Conservation (phyloP, 2,797 vertebrate genomes). For the Parambassis ranga region DNA sequence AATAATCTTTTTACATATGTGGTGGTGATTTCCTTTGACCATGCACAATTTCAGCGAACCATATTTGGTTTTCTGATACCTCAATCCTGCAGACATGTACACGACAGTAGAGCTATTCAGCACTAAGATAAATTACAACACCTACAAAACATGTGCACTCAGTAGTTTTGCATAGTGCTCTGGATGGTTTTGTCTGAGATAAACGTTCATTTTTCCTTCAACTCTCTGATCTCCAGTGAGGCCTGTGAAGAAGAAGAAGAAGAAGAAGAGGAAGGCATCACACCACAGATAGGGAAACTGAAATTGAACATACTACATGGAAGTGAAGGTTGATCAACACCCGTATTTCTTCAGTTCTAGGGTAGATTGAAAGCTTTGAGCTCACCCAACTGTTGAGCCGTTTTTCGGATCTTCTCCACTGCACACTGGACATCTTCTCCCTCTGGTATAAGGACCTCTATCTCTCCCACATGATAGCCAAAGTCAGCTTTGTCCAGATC, state of each 20-base stretch:
- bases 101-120: neutral
- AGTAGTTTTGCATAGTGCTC: slow-evolving; percentile 76
- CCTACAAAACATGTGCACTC: slow-evolving; percentile 67
- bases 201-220: slow-evolving; percentile 80
- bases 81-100: neutral
- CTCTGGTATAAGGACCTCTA: slow-evolving; percentile 79
- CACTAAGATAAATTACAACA: neutral
- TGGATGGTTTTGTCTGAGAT: slow-evolving; percentile 73
- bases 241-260: slow-evolving; percentile 54
- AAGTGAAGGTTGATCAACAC: too few relatives aligned
- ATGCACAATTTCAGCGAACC: too few relatives aligned
- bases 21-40: too few relatives aligned
- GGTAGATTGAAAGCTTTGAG: neutral
- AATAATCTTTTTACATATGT: too few relatives aligned
- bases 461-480: slow-evolving; percentile 81
- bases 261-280: neutral
- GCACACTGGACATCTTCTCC: slow-evolving; percentile 71
- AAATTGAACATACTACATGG: neutral
- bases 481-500: slow-evolving; percentile 84
- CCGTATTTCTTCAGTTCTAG: neutral
- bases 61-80: too few relatives aligned
- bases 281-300: neutral
- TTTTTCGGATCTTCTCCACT: slow-evolving; percentile 71
- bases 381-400: slow-evolving; percentile 77
- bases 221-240: slow-evolving; percentile 66